Percentiles rank a stretch among this genome's conserved stretches.
Evolutionary conservation across 2,113 vertebrate species (phyloP).

Genomic region (Sinocyclocheilus rhinocerous): DNA sequence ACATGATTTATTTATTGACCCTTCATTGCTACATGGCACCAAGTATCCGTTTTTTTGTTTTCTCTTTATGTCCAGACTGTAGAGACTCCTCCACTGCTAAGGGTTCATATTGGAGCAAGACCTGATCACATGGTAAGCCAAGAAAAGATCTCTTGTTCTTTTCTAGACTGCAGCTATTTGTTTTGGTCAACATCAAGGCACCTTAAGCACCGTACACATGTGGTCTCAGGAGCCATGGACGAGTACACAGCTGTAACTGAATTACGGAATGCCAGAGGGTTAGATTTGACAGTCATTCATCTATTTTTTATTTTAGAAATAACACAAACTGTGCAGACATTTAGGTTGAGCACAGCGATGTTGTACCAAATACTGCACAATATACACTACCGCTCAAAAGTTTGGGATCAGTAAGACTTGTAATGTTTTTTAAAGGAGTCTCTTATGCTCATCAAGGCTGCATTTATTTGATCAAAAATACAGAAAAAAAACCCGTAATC

Average conservation of each 20-base stretch:
- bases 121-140: conserved; percentile 63
- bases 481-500: no score
- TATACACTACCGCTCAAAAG: background rate
- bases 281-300: background rate
- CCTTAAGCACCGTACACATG: background rate
- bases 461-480: no score
- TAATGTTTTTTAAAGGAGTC: no score
- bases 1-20: background rate
- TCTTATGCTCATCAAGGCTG: no score
- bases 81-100: conserved; percentile 27
- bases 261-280: background rate
- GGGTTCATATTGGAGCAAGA: conserved; percentile 44
- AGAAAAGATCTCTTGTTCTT: conserved; percentile 43
- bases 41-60: background rate
- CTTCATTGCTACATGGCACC: background rate
- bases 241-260: background rate
- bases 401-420: no score
- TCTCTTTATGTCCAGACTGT: conserved; percentile 32
- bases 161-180: background rate
- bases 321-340: no score
- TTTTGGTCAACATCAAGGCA: conserved; percentile 32
- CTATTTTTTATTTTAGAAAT: background rate
- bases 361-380: background rate
- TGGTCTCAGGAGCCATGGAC: background rate
- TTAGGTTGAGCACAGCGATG: background rate